phyloP scores from a whole-genome alignment of 2,113 vertebrate genomes.

The Picathartes gymnocephalus region DNA sequence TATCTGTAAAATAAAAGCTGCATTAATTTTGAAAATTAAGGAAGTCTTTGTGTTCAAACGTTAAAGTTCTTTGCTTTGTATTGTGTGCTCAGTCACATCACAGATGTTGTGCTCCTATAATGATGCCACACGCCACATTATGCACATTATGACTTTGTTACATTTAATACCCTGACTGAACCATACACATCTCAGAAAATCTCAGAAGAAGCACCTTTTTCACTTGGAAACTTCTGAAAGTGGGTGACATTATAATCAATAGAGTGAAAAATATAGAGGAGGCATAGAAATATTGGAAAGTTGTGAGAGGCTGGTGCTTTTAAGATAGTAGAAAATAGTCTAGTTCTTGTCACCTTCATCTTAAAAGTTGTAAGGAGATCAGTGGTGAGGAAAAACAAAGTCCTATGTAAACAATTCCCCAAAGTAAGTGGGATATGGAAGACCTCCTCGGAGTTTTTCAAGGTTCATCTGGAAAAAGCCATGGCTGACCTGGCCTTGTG shows the following conservation, averaged over 20 bases:
- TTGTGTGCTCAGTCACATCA: neutral
- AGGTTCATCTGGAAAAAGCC: neutral
- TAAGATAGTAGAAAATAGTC: neutral
- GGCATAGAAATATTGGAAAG: neutral
- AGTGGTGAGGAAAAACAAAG: neutral
- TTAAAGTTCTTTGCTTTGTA: neutral
- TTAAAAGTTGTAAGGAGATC: neutral
- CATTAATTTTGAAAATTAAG: neutral
- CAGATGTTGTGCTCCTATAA: neutral
- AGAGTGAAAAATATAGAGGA: constrained; percentile 1
- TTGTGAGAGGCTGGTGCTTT: neutral
- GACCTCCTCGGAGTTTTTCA: neutral
- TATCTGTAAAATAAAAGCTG: neutral
- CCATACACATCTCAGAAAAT: neutral
- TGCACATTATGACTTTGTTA: neutral
- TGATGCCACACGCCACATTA: neutral
- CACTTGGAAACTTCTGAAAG: neutral
- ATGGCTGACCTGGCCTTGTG: neutral
- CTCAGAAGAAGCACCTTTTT: neutral
- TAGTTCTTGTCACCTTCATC: neutral
- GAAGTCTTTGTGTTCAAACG: neutral
- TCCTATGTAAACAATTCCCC: neutral
- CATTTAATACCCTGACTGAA: neutral
- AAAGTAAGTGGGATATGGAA: neutral
- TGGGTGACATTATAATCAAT: constrained; percentile 5